phyloP scores from a whole-genome alignment of 2,797 vertebrate species.

The Chrosomus eos region DNA sequence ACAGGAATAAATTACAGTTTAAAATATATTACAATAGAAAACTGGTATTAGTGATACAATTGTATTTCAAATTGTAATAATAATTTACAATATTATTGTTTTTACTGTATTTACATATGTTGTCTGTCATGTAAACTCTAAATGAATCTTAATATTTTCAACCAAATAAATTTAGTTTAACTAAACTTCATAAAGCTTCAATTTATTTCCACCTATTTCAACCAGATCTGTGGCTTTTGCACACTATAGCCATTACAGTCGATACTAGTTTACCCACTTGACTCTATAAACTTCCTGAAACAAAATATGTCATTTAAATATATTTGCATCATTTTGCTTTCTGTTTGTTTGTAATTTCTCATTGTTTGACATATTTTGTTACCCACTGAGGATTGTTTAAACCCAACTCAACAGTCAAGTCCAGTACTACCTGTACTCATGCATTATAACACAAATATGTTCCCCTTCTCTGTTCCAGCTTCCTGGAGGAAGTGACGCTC shows the following conservation, averaged over 20 bases:
- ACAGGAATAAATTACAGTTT: not conserved
- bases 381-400: not conserved
- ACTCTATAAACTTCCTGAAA: not conserved
- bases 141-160: not conserved
- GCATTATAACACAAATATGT: not conserved
- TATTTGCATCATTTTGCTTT: not conserved
- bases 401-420: not conserved
- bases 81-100: not conserved
- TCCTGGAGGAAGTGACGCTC: constrained; percentile 77
- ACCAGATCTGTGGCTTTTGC: not conserved
- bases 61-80: not conserved
- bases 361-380: not conserved
- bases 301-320: not conserved
- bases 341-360: not conserved
- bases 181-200: not conserved
- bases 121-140: not conserved
- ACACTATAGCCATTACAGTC: not conserved
- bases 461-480: constrained; percentile 61
- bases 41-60: not conserved
- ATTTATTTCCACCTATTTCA: not conserved
- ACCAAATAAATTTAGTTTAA: not conserved
- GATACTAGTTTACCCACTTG: not conserved
- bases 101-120: not conserved
- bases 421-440: not conserved
- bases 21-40: not conserved